Conservation (phyloP, 1,140 invertebrate species). For the Drosophila lacteicornis region DNA sequence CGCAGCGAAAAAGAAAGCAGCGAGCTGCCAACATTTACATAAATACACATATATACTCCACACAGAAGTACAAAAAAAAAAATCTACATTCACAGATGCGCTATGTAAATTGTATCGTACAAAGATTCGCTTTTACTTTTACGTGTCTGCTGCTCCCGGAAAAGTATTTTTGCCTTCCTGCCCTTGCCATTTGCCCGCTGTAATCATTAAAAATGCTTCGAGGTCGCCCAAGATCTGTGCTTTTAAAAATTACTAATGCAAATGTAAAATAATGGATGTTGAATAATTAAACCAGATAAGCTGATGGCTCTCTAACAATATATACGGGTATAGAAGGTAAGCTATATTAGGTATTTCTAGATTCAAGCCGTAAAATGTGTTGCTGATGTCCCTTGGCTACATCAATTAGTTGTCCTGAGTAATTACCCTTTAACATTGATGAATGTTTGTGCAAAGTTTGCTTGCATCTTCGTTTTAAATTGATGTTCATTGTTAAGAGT, state of each 20-base stretch:
- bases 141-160: conserved; percentile 13
- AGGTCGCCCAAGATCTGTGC: not conserved
- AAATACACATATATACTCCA: conserved; percentile 22
- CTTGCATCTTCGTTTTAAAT: not conserved
- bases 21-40: conserved; percentile 44
- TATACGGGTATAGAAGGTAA: too few relatives aligned
- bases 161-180: conserved; percentile 21
- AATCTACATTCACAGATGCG: conserved; percentile 53
- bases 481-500: not conserved
- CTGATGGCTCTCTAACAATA: not conserved
- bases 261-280: conserved; percentile 25
- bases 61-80: not conserved
- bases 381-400: conserved; percentile 29
- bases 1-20: conserved; percentile 21
- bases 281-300: conserved; percentile 11
- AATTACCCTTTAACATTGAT: conserved; percentile 33
- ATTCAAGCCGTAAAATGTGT: conserved; percentile 16
- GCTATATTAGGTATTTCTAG: not conserved
- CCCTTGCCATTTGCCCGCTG: not conserved
- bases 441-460: conserved; percentile 3
- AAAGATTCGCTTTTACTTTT: conserved; percentile 62
- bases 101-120: conserved; percentile 59
- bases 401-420: conserved; percentile 42
- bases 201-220: conserved; percentile 30
- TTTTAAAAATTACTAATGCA: conserved; percentile 31